Evolutionary conservation across 2,113 vertebrate genomes (phyloP), one percentile per base, ranked within the genome.

Genomic region (Chroicocephalus ridibundus): DNA sequence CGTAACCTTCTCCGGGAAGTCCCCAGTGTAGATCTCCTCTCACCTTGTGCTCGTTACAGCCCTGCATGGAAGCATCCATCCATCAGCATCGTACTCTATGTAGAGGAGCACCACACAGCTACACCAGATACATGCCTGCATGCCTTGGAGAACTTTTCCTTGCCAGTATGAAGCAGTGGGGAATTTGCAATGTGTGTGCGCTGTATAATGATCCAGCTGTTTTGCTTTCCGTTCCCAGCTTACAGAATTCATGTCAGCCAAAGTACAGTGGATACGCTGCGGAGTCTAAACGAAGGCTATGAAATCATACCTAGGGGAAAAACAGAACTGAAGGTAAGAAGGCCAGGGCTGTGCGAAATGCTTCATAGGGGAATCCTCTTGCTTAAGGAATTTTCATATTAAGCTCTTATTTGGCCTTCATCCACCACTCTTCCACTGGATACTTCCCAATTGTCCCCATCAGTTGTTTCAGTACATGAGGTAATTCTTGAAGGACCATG

Each of bases 231-330:
- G 20, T 96, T 95, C 76, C 36, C 96, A 99, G 99, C 99, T 97
- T 99, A 99, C 97, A 98, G 98, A 97, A 99, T 99, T 95, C 99
- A 99, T 62, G 98, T 99, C 96, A 99, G 99, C 94, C 97, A 98
- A 93, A 99, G 96, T 94, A 99, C 99, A 20, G 98, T 99, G 97
- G 98, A 98, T 61, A 99, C 98, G 15, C 99, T 99, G 76, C 94
- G 5, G 82, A 98, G 96, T 88, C 98, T 99, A 47, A 98, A 98
- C 5, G 99, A 99, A 75, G 99, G 99, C 52, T 99, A 99, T 95
- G 98, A 99, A 98, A 98, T 99, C 62, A 95, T 99, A 32, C 96
- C 99, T 86, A 95, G 98, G 89, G 99, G 99, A 76, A 99, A 98
- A 96, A 99, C 99, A 17, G 99, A 99, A 82, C 94, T 99, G 87